Base-by-base conservation (phyloP, 2,888 invertebrate species). In the Himalopsyche japonica region DNA sequence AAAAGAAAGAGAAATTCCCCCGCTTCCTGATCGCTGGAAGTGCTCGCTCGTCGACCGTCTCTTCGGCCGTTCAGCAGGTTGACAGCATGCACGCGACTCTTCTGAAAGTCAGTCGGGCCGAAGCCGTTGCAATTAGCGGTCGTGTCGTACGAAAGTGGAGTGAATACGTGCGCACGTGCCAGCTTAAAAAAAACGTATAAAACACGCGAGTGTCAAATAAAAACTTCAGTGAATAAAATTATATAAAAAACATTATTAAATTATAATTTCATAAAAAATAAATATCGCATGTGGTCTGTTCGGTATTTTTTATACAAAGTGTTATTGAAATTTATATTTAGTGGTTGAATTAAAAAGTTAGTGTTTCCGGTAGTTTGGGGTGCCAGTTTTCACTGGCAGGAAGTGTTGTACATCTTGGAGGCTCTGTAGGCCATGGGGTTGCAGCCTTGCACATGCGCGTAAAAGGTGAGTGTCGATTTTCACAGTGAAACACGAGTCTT, bases 371-470 rank as follows among this genome's bases (percentile, higher is more conserved):
- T 83, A 81, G 84, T 76, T 80, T 80, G n/a, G 76, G 76, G 76
- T 76, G 76, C 34, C 76, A 76, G 76, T 76, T 76, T 76, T 76
- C 76, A 32, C 48, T 76, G 57, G 77, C 81, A 80, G 48, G 81
- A 83, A 80, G 84, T 84, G 84, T 80, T 81, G 77, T 76, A 76
- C 43, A 49, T 64, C 30, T 81, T 78, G 84, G 27, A 37, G 79
- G 76, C 76, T 85, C 34, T 76, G 57, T 70, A 82, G 86, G 86
- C 84, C 85, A 86, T 86, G 86, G 86, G 84, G 82, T 79, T 86
- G 77, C 79, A 48, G 80, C 81, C 82, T 80, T 84, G 77, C 85
- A 84, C 84, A 86, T 86, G 86, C 86, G 86, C 81, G 57, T 86
- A 86, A 86, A 86, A 86, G 86, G 86, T 86, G 81, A 84, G 82